These are phyloP conservation scores for Spilosoma lubricipeda DNA, from an alignment of 2,888 invertebrate species.

Conservation along the genomic window DNA sequence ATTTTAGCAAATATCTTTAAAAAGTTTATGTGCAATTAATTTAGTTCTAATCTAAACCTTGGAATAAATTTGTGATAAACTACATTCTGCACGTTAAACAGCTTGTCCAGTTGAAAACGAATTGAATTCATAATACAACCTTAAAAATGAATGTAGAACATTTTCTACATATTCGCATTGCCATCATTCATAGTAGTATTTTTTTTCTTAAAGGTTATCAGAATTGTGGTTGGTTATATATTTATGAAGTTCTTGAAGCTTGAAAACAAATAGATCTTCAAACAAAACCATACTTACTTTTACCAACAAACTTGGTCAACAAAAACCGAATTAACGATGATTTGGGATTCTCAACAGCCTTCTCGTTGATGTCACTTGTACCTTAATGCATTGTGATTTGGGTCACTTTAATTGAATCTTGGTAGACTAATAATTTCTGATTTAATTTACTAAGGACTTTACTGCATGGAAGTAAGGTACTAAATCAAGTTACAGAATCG, in stretches of 20 bases:
- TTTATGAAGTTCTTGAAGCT: neutral
- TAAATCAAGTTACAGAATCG: constrained; percentile 27
- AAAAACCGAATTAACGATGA: constrained; percentile 1
- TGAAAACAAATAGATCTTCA: neutral
- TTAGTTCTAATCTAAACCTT: neutral
- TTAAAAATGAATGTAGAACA: too few species aligned
- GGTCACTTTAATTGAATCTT: constrained; percentile 1
- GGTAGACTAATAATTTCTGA: neutral
- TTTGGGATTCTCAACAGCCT: neutral
- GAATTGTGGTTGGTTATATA: neutral
- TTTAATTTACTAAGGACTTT: constrained; percentile 10
- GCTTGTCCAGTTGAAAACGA: too few species aligned
- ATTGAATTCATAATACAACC: too few species aligned
- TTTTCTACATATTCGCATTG: too few species aligned
- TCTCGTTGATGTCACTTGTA: neutral
- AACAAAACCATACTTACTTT: neutral
- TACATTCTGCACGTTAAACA: neutral
- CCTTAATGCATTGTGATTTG: neutral
- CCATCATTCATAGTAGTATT: too few species aligned
- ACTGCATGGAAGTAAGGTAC: constrained; percentile 23
- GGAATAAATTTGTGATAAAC: neutral
- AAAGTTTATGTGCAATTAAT: too few species aligned
- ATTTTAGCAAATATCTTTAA: neutral
- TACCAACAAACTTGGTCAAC: neutral
- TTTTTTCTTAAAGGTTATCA: neutral